Conservation (phyloP, 2,888 invertebrate species). For the Hydriomena furcata region DNA sequence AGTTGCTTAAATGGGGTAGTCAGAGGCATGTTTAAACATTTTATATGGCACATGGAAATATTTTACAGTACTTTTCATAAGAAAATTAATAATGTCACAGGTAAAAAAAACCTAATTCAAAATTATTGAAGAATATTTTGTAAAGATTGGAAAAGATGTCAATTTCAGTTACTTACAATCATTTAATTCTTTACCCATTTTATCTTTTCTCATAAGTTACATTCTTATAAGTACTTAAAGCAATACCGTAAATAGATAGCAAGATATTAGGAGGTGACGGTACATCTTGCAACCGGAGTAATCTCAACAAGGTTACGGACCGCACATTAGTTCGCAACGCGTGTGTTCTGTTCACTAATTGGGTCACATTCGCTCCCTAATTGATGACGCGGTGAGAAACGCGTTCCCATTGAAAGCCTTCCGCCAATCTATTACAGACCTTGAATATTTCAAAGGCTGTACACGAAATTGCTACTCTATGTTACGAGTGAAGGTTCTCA, state of each 20-base stretch:
- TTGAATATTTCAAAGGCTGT: constrained; percentile 30
- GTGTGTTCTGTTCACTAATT: constrained; percentile 64
- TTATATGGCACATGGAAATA: no score
- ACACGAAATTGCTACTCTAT: constrained; percentile 19
- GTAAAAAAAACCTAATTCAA: no score
- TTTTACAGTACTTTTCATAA: no score
- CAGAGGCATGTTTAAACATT: no score
- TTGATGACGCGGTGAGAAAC: constrained; percentile 64
- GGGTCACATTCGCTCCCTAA: constrained; percentile 68
- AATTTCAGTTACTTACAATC: no score
- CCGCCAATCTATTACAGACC: constrained; percentile 30
- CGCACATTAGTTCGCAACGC: constrained; percentile 67
- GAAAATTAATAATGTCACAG: no score
- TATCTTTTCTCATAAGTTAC: no score
- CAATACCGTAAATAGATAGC: neutral
- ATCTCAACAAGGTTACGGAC: constrained; percentile 62
- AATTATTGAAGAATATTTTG: no score
- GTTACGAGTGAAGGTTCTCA: constrained; percentile 3
- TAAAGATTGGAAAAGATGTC: no score
- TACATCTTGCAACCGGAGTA: constrained; percentile 52
- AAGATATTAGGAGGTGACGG: constrained; percentile 21
- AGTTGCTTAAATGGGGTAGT: no score
- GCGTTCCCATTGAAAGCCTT: constrained; percentile 44
- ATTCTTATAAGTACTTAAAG: neutral
- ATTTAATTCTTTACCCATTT: no score